Conservation (phyloP, 2,888 invertebrate species). For the Cerastis rubricosa region DNA sequence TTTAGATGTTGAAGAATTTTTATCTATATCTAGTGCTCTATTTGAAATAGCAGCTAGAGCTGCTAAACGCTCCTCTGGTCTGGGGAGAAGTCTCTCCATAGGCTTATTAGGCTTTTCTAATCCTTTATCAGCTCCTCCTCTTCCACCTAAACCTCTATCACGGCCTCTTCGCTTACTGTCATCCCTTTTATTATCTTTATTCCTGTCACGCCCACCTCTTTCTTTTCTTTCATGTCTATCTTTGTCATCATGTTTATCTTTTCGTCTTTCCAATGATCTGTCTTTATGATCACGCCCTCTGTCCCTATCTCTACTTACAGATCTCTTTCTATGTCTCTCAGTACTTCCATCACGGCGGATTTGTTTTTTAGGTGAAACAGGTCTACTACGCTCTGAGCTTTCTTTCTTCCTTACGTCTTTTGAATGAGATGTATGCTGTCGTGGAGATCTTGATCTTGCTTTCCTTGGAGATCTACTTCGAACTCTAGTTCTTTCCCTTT, state of each 20-base stretch:
- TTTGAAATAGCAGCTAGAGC: constrained; percentile 90
- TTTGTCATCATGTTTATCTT: constrained; percentile 90
- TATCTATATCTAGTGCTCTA: constrained; percentile 85
- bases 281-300: constrained; percentile 89
- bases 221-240: constrained; percentile 93
- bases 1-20: constrained; percentile 86
- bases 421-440: constrained; percentile 77
- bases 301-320: constrained; percentile 88
- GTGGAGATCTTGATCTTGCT: constrained; percentile 86
- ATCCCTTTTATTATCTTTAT: constrained; percentile 88
- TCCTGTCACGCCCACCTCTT: constrained; percentile 93
- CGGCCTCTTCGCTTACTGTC: constrained; percentile 89
- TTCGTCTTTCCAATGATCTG: constrained; percentile 87
- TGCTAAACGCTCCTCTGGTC: constrained; percentile 92
- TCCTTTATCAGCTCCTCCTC: constrained; percentile 87
- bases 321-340: constrained; percentile 85
- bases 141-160: constrained; percentile 87
- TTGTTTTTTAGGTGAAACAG: constrained; percentile 88
- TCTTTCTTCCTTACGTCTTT: constrained; percentile 87
- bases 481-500: constrained; percentile 88
- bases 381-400: constrained; percentile 88
- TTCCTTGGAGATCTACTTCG: constrained; percentile 88
- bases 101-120: constrained; percentile 92
- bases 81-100: constrained; percentile 91
- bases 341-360: constrained; percentile 83